Evolutionary conservation across 2,888 invertebrate genomes (phyloP), one percentile per base, ranked within the genome.

Genomic region (Drosophila maculinotata): DNA sequence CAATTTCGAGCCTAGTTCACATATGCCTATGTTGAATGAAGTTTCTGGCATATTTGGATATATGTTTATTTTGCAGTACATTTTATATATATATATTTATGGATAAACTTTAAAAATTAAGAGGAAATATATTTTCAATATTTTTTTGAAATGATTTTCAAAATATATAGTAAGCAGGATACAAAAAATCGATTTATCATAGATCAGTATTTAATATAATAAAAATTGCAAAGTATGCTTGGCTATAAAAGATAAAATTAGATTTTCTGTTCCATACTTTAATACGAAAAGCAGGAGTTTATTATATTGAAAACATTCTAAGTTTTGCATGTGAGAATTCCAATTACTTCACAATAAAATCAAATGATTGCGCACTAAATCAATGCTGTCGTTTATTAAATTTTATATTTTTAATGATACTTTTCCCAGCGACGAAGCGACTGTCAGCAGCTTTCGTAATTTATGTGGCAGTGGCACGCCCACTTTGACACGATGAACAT

Each of bases 371-470:
- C 45, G 30, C 72, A 68, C 47, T 87, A 87, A 83, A 88, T 86
- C 87, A 88, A 72, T 71, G 48, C 41, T 65, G 77, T 67, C 72
- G 63, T 86, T 75, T 83, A 86, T 88, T 67, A 67, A 75, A 79
- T 81, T 68, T 58, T 45, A 45, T 48, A 58, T 68, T 52, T 66
- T 75, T 77, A 88, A 80, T 88, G 87, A 88, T 79, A 65, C 78
- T 69, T 62, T 62, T 71, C 56, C 41, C 83, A 69, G 59, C 48
- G 62, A 15, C 48, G 64, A 35, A 20, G 20, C 47, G 66, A 42
- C 67, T 83, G 82, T 83, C 86, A 76, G 63, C 82, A 85, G 58
- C 48, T 80, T 74, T 45, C 17, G 62, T 86, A 65, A 83, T 88
- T 86, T 88, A 88, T 86, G 70, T 58, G 49, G 38, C 48, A 49